Evolutionary conservation across 2,888 invertebrate genomes (phyloP).

Genomic region (Eupithecia inturbata): DNA sequence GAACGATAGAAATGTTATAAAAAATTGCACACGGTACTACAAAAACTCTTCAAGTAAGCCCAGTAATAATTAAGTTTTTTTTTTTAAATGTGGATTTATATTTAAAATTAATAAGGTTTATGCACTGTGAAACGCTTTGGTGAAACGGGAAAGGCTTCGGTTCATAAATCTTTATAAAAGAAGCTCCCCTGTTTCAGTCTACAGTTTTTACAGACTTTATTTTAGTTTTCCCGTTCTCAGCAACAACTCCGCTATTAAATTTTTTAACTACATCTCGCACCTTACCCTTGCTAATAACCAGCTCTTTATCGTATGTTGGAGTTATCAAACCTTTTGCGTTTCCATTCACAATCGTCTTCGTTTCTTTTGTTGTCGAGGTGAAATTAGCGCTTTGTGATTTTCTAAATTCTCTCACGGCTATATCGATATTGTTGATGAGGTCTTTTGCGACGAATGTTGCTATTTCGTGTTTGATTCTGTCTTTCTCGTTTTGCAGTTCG

Average conservation of each 20-base stretch:
- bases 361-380: constrained; percentile 45
- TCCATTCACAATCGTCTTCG: constrained; percentile 62
- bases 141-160: not conserved
- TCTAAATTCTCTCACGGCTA: constrained; percentile 72
- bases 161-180: not conserved
- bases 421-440: constrained; percentile 76
- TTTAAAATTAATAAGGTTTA: not conserved
- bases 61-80: not conserved
- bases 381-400: constrained; percentile 75
- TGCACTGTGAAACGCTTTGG: not conserved
- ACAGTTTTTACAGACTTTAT: constrained; percentile 59
- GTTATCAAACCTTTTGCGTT: constrained; percentile 68
- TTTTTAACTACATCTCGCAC: constrained; percentile 79
- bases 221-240: constrained; percentile 47
- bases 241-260: constrained; percentile 68
- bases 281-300: constrained; percentile 78
- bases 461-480: constrained; percentile 78
- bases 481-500: constrained; percentile 71
- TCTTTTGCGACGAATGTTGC: constrained; percentile 79
- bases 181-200: constrained; percentile 53
- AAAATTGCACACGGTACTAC: not conserved
- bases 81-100: not conserved
- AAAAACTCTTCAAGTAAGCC: not conserved
- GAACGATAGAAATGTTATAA: not conserved
- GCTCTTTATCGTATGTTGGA: constrained; percentile 75